Conservation (phyloP, 2,113 vertebrate species). For the Origma solitaria region DNA sequence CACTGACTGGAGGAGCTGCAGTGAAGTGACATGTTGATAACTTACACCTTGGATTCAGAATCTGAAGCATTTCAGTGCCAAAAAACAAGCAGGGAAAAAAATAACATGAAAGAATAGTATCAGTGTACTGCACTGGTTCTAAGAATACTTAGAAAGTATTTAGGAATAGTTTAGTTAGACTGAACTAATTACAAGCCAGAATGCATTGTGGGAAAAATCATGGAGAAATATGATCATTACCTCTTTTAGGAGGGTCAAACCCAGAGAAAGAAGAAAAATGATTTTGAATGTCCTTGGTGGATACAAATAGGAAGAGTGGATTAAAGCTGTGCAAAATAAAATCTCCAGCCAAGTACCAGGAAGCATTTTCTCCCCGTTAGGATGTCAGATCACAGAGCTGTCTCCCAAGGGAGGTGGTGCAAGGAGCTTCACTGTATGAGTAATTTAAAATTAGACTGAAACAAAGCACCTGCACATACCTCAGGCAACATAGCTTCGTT, state of each 20-base stretch:
- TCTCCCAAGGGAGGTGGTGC: background rate
- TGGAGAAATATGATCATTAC: background rate
- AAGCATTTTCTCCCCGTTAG: background rate
- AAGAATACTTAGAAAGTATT: background rate
- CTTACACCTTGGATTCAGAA: background rate
- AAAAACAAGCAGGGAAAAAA: background rate
- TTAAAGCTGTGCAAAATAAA: background rate
- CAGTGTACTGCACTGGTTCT: background rate
- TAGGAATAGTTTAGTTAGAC: background rate
- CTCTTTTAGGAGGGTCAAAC: background rate
- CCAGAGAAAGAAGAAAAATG: background rate
- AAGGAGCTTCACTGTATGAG: background rate
- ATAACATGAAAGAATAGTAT: background rate
- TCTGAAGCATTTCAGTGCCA: background rate
- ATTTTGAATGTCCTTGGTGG: background rate
- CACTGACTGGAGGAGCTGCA: background rate
- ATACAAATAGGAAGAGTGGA: background rate
- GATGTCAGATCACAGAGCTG: background rate
- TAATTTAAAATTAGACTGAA: conserved; percentile 46
- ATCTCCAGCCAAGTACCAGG: background rate
- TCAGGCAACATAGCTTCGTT: background rate
- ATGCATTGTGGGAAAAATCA: background rate
- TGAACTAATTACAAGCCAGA: background rate
- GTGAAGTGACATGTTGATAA: background rate
- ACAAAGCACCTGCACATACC: conserved; percentile 43